These are phyloP conservation scores for Cephalopachus bancanus DNA, from an alignment of 2,797 vertebrate species.

Conservation along the genomic window DNA sequence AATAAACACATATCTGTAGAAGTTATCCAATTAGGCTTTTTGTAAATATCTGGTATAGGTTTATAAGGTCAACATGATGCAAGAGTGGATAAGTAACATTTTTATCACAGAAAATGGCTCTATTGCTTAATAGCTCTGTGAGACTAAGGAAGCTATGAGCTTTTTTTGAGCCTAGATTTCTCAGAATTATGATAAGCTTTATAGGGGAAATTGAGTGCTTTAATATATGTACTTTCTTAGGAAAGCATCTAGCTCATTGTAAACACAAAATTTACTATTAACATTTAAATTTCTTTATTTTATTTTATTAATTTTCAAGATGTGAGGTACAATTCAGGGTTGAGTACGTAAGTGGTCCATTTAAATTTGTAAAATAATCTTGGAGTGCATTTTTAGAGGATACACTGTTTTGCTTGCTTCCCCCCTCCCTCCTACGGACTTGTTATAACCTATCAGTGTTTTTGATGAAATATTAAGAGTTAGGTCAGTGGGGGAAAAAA, in stretches of 20 bases:
- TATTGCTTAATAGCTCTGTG: neutral
- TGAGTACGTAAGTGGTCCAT: neutral
- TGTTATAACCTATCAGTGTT: neutral
- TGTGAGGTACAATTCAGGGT: no score
- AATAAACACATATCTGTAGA: neutral
- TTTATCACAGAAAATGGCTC: neutral
- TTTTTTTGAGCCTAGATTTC: neutral
- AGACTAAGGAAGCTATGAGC: neutral
- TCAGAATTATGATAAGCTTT: neutral
- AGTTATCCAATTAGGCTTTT: neutral
- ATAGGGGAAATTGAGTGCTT: neutral
- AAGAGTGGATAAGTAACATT: neutral
- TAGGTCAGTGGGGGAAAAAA: neutral
- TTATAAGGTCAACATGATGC: neutral
- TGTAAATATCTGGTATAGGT: neutral
- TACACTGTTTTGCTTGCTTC: neutral
- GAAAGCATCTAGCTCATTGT: neutral
- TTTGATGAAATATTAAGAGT: constrained; percentile 4
- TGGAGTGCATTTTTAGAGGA: neutral
- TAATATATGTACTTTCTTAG: neutral
- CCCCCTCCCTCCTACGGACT: neutral
- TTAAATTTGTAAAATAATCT: constrained; percentile 34
- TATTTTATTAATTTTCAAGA: no score
- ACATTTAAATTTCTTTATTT: neutral
- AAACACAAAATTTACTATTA: constrained; percentile 9